Base-by-base conservation (phyloP, 1,140 invertebrate genomes). In the Heterodera carotae region DNA sequence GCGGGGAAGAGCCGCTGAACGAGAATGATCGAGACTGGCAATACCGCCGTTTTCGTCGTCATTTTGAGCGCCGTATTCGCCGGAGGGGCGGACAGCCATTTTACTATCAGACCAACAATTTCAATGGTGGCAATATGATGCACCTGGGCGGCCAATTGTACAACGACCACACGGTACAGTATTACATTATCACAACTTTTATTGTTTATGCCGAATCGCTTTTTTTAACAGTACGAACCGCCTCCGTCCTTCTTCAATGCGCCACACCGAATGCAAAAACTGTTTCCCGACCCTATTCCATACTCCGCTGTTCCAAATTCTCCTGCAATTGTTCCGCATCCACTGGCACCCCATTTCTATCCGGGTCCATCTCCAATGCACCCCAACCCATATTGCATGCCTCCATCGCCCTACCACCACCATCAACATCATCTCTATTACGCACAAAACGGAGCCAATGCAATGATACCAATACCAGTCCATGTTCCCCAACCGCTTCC, bases 21-120 rank as follows among this genome's bases (percentile, higher is more conserved):
- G 62, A 66, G 10, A 34, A 66, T 22, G 62, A 66, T 15, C 62
- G 62, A 5, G 62, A 66, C 5, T 66, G 62, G 62, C 62, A 34
- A 66, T 66, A 66, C 62, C 27, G 62, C 12, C 62, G 62, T 66
- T 34, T 31, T 31, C 62, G 33, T 5, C n/a, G 27, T 31, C 62
- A 66, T 29, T 66, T 66, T 22, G 33, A 31, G 27, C 27, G 33
- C 0, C 62, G 62, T 10, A 31, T 66, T 34, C 62, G 62, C 27
- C 62, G 33, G 12, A 27, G 33, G 15, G 62, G 62, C 48, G 48
- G 48, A 18, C 48, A 53, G 18, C 48, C 48, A 22, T 53, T 53
- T 22, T 53, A 18, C 48, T 22, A 53, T 4, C 48, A 53, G 48
- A 12, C 12, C 48, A 22, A 15, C 48, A 53, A 53, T 22, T 53